Base-by-base conservation (phyloP, 2,888 invertebrate genomes). In the Agrilus mali region DNA sequence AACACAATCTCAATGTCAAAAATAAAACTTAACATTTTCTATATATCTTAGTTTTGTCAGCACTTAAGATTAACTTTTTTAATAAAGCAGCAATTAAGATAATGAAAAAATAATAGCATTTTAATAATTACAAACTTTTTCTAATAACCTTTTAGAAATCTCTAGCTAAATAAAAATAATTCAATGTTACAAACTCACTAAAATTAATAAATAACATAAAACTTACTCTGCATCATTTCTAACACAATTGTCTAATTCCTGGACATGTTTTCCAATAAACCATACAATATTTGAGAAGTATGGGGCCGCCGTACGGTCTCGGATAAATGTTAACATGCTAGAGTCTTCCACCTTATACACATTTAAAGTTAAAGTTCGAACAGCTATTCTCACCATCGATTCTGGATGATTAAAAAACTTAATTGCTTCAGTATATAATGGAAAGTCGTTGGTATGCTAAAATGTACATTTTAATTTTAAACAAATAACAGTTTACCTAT, bases 361-460 rank as follows among this genome's bases (percentile, higher is more conserved):
- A 69, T 98, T 99, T 35, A 99, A 73, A 1, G 97, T 95, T 49
- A 99, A 77, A 10, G 97, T 98, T 46, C 98, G 75, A 12, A 98
- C 98, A 3, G 98, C 98, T 55, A 98, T 99, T 38, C 98, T 78
- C 32, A 98, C 97, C 98, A 98, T 98, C 33, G 92, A 89, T 69
- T 98, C 98, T 0, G 90, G 84, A 68, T 98, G 97, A 66, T 98
- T 96, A 71, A 97, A 98, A 71, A 98, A 96, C 67, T 97, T 97
- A 48, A 99, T 94, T 32, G 96, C 96, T 71, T 98, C 98, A 3
- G 97, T 97, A 64, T 98, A 97, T 14, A 99, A 72, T 6, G 98
- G 97, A 69, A 98, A 98, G 67, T 99, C 98, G 70, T 96, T 93
- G 42, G 97, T 97, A 61, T 93, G 88, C 90, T 90, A 60, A 37